Conservation (phyloP, 2,797 vertebrate species). For the Acanthurus leucopareius region DNA sequence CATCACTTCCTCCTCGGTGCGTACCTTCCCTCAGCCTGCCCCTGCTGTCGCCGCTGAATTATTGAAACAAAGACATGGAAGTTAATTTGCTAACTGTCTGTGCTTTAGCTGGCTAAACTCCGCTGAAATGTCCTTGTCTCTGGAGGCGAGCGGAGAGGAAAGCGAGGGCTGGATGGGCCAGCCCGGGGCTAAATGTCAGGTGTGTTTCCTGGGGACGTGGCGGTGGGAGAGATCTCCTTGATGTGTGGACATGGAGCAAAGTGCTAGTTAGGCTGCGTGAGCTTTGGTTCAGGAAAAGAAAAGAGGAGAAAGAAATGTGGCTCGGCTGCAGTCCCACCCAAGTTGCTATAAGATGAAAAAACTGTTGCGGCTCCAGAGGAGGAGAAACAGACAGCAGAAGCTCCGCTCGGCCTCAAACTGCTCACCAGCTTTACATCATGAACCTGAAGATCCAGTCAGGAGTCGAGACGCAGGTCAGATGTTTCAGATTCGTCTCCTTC, state of each 20-base stretch:
- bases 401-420: constrained; percentile 14
- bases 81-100: constrained; percentile 87
- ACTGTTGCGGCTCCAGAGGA: constrained; percentile 1
- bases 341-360: constrained; percentile 7
- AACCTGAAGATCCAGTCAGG: constrained; percentile 28
- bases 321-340: background rate
- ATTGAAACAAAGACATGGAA: constrained; percentile 85
- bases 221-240: background rate
- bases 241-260: constrained; percentile 43
- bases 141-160: constrained; percentile 64
- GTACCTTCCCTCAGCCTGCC: constrained; percentile 65
- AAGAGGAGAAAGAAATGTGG: constrained; percentile 28
- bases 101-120: constrained; percentile 84
- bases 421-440: constrained; percentile 7
- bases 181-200: constrained; percentile 86
- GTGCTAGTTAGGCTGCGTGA: constrained; percentile 32
- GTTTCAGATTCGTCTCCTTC: constrained; percentile 39
- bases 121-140: constrained; percentile 79
- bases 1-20: constrained; percentile 63
- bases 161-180: constrained; percentile 55
- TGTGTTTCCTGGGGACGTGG: constrained; percentile 73
- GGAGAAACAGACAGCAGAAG: constrained; percentile 21
- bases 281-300: constrained; percentile 3
- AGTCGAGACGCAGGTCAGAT: constrained; percentile 48
- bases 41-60: constrained; percentile 77